Evolutionary conservation across 2,888 invertebrate species (phyloP).

Genomic region (Anodontia alba): DNA sequence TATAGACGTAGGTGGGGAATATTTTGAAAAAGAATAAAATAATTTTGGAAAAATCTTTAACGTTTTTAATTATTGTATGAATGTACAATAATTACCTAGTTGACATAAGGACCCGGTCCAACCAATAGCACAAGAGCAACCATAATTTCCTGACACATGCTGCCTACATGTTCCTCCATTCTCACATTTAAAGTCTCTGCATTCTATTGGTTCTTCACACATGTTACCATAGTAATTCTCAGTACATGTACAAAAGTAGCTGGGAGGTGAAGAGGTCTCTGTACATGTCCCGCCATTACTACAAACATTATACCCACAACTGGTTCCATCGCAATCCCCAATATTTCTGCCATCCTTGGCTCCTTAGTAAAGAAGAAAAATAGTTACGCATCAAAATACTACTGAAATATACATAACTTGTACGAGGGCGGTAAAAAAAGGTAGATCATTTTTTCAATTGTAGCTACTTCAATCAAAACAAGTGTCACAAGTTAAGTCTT

Average conservation of each 20-base stretch:
- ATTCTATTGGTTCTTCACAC: conserved; percentile 35
- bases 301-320: conserved; percentile 40
- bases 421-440: too few species aligned
- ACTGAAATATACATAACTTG: too few species aligned
- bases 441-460: too few species aligned
- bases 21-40: too few species aligned
- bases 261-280: not conserved
- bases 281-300: conserved; percentile 37
- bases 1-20: too few species aligned
- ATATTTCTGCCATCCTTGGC: conserved; percentile 36
- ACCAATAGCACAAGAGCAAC: conserved; percentile 40
- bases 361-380: conserved; percentile 16
- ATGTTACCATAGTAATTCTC: conserved; percentile 27
- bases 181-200: conserved; percentile 23
- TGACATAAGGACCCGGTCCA: conserved; percentile 34
- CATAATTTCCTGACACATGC: not conserved
- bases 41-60: too few species aligned
- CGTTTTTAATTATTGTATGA: too few species aligned
- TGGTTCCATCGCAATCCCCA: conserved; percentile 43
- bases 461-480: too few species aligned
- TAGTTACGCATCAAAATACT: not conserved
- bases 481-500: too few species aligned
- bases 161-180: conserved; percentile 35
- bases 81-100: not conserved
- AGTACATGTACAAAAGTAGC: conserved; percentile 35